phyloP scores from a whole-genome alignment of 2,888 invertebrate species.

The Drosophila kuntzei region DNA sequence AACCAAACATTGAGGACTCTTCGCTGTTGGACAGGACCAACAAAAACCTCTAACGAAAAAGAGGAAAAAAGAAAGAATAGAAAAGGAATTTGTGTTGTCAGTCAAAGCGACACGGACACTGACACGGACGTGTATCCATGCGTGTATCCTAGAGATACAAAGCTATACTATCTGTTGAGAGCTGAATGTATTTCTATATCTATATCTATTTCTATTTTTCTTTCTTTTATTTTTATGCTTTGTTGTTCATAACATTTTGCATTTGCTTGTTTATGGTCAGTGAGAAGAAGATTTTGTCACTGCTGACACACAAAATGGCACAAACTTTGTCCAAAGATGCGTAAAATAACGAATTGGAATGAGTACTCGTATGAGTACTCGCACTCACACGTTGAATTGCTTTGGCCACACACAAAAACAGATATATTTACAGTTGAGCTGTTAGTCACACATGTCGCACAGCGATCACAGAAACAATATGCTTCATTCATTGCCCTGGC shows the following conservation, averaged over 20 bases:
- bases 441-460: conserved; percentile 58
- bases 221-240: neutral
- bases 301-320: conserved; percentile 30
- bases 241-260: conserved; percentile 47
- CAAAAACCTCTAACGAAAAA: neutral
- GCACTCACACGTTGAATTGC: conserved; percentile 29
- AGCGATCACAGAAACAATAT: conserved; percentile 50
- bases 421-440: conserved; percentile 55
- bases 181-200: conserved; percentile 9
- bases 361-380: conserved; percentile 7
- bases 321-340: conserved; percentile 34
- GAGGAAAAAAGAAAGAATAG: neutral
- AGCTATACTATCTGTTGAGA: conserved; percentile 26
- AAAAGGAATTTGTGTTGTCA: conserved; percentile 33
- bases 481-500: conserved; percentile 37
- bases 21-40: conserved; percentile 2
- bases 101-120: conserved; percentile 25
- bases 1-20: conserved; percentile 5
- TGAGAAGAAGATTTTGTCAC: conserved; percentile 45
- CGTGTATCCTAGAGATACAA: conserved; percentile 55
- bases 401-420: conserved; percentile 43
- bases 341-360: conserved; percentile 21
- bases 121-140: conserved; percentile 50
- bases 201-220: neutral
- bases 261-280: conserved; percentile 64